Base-by-base conservation (phyloP, 2,113 vertebrate species). In the Leucopternis melanops region DNA sequence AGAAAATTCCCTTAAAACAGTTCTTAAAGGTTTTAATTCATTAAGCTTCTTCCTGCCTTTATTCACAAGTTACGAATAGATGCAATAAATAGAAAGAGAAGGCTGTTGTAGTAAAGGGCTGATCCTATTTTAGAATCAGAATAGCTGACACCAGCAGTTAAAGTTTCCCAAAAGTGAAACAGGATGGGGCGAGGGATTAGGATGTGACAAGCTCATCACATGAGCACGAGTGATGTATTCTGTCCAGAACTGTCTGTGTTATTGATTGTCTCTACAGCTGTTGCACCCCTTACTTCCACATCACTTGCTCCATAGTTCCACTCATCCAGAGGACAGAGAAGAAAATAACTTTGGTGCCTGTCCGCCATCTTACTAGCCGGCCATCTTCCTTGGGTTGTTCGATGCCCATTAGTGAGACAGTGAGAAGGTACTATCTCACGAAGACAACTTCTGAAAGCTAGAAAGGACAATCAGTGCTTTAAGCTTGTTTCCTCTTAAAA, bases 171-270 rank as follows among this genome's bases (percentile, higher is more conserved):
- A 99, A 98, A 98, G 98, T 98, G 98, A 98, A 98, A 98, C 98
- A 98, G 98, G 98, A 98, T 98, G 98, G 98, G 98, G 97, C 86
- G 96, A 97, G 94, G 98, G 98, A 98, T 99, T 99, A 99, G 98
- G 99, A 99, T 98, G 99, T 99, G 99, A 99, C 99, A 99, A 98
- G 98, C 99, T 99, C 99, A 98, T 99, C 98, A 99, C 98, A 99
- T 97, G 97, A 98, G 99, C 98, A 99, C 98, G 97, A 99, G 99
- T 98, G 98, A 99, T 98, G 98, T 98, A 98, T 99, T 99, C 98
- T 99, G 99, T 99, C 99, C 98, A 99, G 99, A 99, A 99, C 97
- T 92, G 98, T 98, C 98, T 98, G 98, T 97, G 97, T 98, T 96
- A 97, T 96, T 97, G 98, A 98, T 98, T 98, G 98, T 98, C 98